Evolutionary conservation across 2,113 vertebrate genomes (phyloP), one percentile per base, ranked within the genome.

Genomic region (Carassius gibelio): DNA sequence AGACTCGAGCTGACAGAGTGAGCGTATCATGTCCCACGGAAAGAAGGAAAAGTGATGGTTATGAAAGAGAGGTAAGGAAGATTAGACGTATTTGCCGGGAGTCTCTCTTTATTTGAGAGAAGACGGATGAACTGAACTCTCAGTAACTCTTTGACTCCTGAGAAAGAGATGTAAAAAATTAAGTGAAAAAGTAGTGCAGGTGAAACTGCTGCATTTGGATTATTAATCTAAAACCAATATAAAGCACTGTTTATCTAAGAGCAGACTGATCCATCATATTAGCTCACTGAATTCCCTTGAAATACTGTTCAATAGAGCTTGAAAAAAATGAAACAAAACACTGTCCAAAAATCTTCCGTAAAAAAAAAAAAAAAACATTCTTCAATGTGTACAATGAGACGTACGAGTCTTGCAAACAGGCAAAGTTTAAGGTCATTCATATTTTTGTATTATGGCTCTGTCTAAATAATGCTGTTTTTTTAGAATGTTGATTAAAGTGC

Each of bases 1-100:
- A 93, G 89, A 88, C 81, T 72, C 74, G 86, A 93, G 88, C 88
- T 21, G 72, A 89, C 83, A 50, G 90, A 87, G 84, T 86, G 88
- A 90, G 91, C 69, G 85, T 45, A 92, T 89, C 81, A 59, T 75
- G 85, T 74, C 74, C 72, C 48, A 66, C 14, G 66, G 50, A 66
- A 52, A 81, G 75, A 74, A 79, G 23, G 59, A 62, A 83, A 66
- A 85, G 81, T 87, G 87, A 87, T 85, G 26, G 68, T 87, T 86
- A 88, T 92, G 87, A 88, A 83, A 85, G 84, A 52, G 88, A 79
- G 66, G 57, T 75, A 88, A 80, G 83, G 83, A 81, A 85, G 88
- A 89, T 89, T 83, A 82, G 83, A 81, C 75, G 79, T 87, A 86
- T 57, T 85, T 84, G 87, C 79, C 79, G 62, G n/a, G 83, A 84